Conservation (phyloP, 2,113 vertebrate species). For the Eulemur macaco region DNA sequence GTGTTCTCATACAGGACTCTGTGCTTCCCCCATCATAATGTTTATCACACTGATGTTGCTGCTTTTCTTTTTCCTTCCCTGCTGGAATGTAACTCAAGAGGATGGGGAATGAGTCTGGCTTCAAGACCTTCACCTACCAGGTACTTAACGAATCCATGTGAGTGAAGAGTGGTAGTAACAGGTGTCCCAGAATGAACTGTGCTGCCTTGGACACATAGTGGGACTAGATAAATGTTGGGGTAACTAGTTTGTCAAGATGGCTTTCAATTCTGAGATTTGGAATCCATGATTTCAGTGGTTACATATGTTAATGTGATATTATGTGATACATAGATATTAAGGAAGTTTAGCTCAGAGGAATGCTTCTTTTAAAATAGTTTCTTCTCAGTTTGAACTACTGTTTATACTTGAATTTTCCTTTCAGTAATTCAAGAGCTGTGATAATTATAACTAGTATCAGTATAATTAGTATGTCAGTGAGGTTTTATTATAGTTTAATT, state of each 20-base stretch:
- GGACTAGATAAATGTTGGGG: not conserved
- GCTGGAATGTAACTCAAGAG: not conserved
- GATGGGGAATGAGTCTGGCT: too few relatives aligned
- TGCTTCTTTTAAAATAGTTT: not conserved
- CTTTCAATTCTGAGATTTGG: not conserved
- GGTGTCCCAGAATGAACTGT: accelerated
- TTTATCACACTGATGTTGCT: too few relatives aligned
- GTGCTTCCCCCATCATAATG: too few relatives aligned
- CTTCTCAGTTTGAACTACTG: not conserved
- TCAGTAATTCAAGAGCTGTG: not conserved
- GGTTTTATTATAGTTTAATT: not conserved
- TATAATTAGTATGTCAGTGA: not conserved
- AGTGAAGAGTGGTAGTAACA: not conserved
- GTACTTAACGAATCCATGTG: too few relatives aligned
- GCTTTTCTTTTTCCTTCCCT: not conserved
- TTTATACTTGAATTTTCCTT: not conserved
- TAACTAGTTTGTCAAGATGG: not conserved
- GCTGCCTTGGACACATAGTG: too few relatives aligned
- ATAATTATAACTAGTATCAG: not conserved
- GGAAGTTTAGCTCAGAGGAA: not conserved
- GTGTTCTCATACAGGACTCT: accelerated
- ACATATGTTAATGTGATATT: too few relatives aligned
- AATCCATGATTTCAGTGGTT: not conserved
- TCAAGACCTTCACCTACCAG: too few relatives aligned
- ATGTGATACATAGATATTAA: not conserved